These are phyloP conservation scores for Chlorops oryzae DNA, from an alignment of 1,140 invertebrate species.

Conservation along the genomic window DNA sequence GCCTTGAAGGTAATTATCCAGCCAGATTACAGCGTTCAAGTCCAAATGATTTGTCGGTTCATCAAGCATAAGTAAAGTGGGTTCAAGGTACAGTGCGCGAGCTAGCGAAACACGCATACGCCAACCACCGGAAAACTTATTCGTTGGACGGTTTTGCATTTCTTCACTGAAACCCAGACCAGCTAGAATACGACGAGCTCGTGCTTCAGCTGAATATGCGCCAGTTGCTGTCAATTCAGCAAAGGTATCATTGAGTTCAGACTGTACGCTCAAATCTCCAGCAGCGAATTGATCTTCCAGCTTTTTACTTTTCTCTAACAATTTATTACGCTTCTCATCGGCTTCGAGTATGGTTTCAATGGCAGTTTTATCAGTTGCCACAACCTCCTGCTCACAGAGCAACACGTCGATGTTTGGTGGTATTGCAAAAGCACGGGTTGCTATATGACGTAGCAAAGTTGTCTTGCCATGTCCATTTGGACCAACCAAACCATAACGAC, in stretches of 20 bases:
- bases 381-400: constrained; percentile 97
- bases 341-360: constrained; percentile 90
- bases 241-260: constrained; percentile 85
- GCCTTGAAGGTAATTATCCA: constrained; percentile 94
- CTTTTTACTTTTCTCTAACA: constrained; percentile 78
- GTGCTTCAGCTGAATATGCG: constrained; percentile 92
- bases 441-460: constrained; percentile 91
- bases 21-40: constrained; percentile 98
- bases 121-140: constrained; percentile 97
- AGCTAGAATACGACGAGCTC: constrained; percentile 88
- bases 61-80: constrained; percentile 90
- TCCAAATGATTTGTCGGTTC: constrained; percentile 95
- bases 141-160: constrained; percentile 92
- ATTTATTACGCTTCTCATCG: constrained; percentile 77
- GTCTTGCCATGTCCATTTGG: constrained; percentile 99
- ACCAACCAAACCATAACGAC: constrained; percentile 95
- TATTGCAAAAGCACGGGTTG: constrained; percentile 80
- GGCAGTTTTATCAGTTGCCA: constrained; percentile 85
- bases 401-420: constrained; percentile 96
- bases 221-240: constrained; percentile 93
- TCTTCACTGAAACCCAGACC: constrained; percentile 92
- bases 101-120: constrained; percentile 96
- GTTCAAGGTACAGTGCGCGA: constrained; percentile 82
- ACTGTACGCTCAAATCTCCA: constrained; percentile 64
- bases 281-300: constrained; percentile 64